Base-by-base conservation (phyloP, 2,888 invertebrate genomes). In the Eilema caniola region DNA sequence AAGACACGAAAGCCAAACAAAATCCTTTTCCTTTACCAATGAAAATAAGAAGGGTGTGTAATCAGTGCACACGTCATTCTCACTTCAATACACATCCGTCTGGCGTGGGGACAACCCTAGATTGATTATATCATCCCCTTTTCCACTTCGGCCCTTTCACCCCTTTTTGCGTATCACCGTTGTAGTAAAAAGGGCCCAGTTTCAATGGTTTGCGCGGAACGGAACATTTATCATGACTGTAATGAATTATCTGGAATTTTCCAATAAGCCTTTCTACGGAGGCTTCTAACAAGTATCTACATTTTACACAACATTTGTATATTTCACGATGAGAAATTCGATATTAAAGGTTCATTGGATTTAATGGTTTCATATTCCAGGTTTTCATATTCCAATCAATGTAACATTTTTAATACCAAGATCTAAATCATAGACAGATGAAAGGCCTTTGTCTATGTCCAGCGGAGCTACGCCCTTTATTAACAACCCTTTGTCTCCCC, bases 91-190 rank as follows among this genome's bases (percentile, higher is more conserved):
- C 79, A 83, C 87, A 88, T 85, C 86, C 89, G 86, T 82, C 82
- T 82, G 80, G 80, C 75, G 78, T 72, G 75, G 86, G 87, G 91
- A 91, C 93, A 91, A 85, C 90, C 89, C 89, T 88, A 86, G 91
- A 92, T 93, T 93, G 94, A 94, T 95, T 94, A 94, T 91, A 92
- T 93, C 93, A 92, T 92, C 89, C 92, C 92, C 88, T 89, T 89
- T 86, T 87, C 88, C 89, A 88, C 88, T 87, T 86, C 86, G 82
- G 86, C 90, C 90, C 89, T 81, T 91, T 86, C 89, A 90, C 92
- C 92, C 92, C 93, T 93, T 95, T 93, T 93, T 93, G 93, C 93
- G 91, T 94, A 94, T 94, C 94, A 94, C 93, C 89, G 90, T 93
- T 86, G 86, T 90, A 93, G 94, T 92, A 93, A 93, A 95, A 94